Percentiles rank a stretch among this genome's conserved stretches.
Evolutionary conservation across 2,797 vertebrate genomes (phyloP).

Genomic region (Caiman crocodilus): DNA sequence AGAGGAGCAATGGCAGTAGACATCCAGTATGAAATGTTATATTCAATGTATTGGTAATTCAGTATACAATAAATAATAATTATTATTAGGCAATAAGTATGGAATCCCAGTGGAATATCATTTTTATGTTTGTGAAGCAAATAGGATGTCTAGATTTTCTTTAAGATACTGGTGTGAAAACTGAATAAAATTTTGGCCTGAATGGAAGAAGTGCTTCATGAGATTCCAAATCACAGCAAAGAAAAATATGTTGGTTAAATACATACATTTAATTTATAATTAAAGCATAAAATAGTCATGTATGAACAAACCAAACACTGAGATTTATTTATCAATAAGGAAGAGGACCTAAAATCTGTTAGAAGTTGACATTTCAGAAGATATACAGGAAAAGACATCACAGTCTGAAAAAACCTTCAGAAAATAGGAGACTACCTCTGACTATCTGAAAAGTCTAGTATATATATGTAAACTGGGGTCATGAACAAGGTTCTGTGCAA

Average conservation of each 20-base stretch:
- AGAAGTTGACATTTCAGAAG: not conserved
- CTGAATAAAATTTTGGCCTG: not conserved
- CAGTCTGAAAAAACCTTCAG: not conserved
- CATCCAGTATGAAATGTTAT: too few relatives aligned
- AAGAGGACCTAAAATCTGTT: not conserved
- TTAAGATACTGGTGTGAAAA: too few relatives aligned
- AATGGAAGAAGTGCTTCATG: not conserved
- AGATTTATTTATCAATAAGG: not conserved
- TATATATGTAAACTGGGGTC: not conserved
- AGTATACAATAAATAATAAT: too few relatives aligned
- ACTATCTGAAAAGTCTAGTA: not conserved
- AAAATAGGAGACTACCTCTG: not conserved
- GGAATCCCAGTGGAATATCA: too few relatives aligned
- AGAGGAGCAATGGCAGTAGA: too few relatives aligned
- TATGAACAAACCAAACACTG: not conserved
- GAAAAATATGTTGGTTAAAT: not conserved
- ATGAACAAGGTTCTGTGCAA: fast-evolving
- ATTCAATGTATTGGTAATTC: too few relatives aligned
- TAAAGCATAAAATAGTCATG: not conserved
- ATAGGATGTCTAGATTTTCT: too few relatives aligned
- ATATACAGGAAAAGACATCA: too few relatives aligned
- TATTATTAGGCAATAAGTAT: too few relatives aligned
- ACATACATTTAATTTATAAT: not conserved
- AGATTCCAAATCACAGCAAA: not conserved
- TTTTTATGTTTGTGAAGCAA: too few relatives aligned